Conservation (phyloP, 2,888 invertebrate species). For the Drosophila quinaria region DNA sequence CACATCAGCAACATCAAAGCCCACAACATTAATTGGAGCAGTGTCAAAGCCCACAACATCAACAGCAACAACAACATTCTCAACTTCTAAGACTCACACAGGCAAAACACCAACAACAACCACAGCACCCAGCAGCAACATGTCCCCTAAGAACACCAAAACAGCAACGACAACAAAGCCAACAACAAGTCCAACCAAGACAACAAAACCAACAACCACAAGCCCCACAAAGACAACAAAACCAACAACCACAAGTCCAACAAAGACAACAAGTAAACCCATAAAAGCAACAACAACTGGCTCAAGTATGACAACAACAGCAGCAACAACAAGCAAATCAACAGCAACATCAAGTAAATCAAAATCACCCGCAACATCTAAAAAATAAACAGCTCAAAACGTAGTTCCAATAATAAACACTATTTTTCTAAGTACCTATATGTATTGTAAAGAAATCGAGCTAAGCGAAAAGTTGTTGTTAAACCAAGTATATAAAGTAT, state of each 20-base stretch:
- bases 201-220: slow-evolving; percentile 38
- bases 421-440: slow-evolving; percentile 70
- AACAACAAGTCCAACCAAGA: slow-evolving; percentile 51
- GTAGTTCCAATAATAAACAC: slow-evolving; percentile 50
- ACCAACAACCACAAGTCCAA: slow-evolving; percentile 48
- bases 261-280: slow-evolving; percentile 46
- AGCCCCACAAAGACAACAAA: slow-evolving; percentile 44
- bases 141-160: slow-evolving; percentile 34
- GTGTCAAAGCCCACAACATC: slow-evolving; percentile 12
- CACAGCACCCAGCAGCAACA: slow-evolving; percentile 38
- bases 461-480: slow-evolving; percentile 41
- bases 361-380: slow-evolving; percentile 56
- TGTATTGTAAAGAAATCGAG: slow-evolving; percentile 39
- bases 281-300: slow-evolving; percentile 26
- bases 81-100: slow-evolving; percentile 27
- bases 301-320: slow-evolving; percentile 20
- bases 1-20: slow-evolving; percentile 18
- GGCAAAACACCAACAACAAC: slow-evolving; percentile 27
- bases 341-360: slow-evolving; percentile 46
- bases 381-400: slow-evolving; percentile 53
- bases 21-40: not conserved
- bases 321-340: slow-evolving; percentile 37
- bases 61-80: slow-evolving; percentile 6
- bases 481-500: slow-evolving; percentile 22
- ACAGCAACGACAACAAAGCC: slow-evolving; percentile 39